Evolutionary conservation across 2,888 invertebrate species (phyloP), one percentile per base, ranked within the genome.

Genomic region (Papilio protenor): DNA sequence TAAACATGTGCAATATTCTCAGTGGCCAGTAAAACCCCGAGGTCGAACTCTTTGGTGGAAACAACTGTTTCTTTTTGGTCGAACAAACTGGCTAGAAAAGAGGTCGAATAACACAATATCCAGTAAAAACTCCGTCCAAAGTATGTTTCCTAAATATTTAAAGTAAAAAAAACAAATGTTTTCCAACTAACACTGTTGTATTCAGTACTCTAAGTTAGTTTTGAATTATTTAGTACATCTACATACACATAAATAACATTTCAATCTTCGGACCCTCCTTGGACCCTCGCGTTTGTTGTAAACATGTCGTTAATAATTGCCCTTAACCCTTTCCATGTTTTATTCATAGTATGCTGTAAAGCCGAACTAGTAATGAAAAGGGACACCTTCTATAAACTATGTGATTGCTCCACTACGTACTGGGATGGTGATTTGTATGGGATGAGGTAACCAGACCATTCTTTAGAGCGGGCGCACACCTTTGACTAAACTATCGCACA

Each of bases 281-380:
- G 52, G 71, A 75, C 75, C 79, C 69, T 81, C 82, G 82, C 86
- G 86, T 86, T 83, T 81, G 85, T 82, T 85, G 89, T 90, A 92
- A 92, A 92, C 92, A 92, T 90, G 87, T 90, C 85, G 87, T 91
- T 92, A 91, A 91, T 93, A 91, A 93, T 91, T 91, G 90, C 86
- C 85, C 86, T 87, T 88, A 89, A 89, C 92, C 92, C 88, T 84
- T 83, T 84, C 82, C 83, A 89, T 89, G 88, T 87, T 88, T 90
- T 90, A 92, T 92, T 91, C 91, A 91, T 91, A 89, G 85, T 83
- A 82, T 82, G 80, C 80, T 87, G 88, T 88, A 88, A 90, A 78
- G 88, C 88, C 84, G 84, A 91, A 91, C 89, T 88, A 87, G 87
- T 84, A 90, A 91, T 91, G 91, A 91, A 91, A 91, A 88, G 89